Conservation (phyloP, 2,113 vertebrate species). For the Vimba vimba region DNA sequence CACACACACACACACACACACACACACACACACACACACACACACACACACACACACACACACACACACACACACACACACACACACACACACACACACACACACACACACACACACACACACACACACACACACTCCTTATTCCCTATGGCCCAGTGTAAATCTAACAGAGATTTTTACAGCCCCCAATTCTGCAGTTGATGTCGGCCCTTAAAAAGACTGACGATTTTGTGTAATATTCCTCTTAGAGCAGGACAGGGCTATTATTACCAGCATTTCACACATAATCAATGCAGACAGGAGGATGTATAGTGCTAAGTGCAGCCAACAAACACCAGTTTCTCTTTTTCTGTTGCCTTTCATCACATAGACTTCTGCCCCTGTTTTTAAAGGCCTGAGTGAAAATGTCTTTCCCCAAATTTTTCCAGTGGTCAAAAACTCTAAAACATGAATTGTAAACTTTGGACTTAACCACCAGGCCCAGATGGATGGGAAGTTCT, state of each 20-base stretch:
- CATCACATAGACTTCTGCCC: background rate
- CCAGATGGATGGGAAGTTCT: background rate
- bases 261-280: slow-evolving; percentile 22
- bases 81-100: no score
- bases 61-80: background rate
- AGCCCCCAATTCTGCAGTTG: background rate
- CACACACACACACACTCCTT: background rate
- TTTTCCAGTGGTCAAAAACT: background rate
- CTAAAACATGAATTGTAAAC: background rate
- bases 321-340: slow-evolving; percentile 29
- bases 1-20: background rate
- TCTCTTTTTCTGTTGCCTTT: background rate
- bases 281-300: slow-evolving; percentile 37
- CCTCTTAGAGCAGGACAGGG: slow-evolving; percentile 22
- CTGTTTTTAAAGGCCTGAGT: slow-evolving; percentile 10
- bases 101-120: background rate
- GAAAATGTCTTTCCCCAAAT: slow-evolving; percentile 5
- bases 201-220: slow-evolving; percentile 20
- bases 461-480: background rate
- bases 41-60: slow-evolving; percentile 17
- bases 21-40: background rate
- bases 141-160: background rate
- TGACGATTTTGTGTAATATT: slow-evolving; percentile 34
- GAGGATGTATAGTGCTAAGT: background rate
- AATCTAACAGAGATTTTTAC: slow-evolving; percentile 36